Conservation (phyloP, 2,888 invertebrate species). For the Boloria euphrosyne region DNA sequence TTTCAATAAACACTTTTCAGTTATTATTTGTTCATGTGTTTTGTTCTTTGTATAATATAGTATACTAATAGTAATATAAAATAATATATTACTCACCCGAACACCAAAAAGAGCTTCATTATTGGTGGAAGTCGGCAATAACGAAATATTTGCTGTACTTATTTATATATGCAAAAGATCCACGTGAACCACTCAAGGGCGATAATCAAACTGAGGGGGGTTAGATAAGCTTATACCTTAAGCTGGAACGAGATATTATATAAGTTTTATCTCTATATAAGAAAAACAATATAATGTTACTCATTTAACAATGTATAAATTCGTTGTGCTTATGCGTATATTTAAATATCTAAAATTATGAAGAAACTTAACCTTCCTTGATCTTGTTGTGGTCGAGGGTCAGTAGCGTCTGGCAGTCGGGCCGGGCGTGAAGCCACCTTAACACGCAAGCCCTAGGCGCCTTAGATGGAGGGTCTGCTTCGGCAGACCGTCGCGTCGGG, state of each 20-base stretch:
- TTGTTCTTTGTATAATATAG: not conserved
- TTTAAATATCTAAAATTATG: no score
- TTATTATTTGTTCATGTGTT: not conserved
- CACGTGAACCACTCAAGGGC: conserved; percentile 9
- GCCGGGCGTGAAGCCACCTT: no score
- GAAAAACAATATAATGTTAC: not conserved
- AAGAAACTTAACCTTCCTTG: no score
- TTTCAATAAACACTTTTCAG: no score
- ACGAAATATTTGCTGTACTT: not conserved
- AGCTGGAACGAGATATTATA: not conserved
- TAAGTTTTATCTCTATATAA: not conserved
- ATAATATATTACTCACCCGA: conserved; percentile 15
- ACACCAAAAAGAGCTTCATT: conserved; percentile 16
- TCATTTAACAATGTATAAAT: no score
- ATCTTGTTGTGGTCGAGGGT: no score
- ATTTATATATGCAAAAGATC: conserved; percentile 1
- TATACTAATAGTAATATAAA: no score
- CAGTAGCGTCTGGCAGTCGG: no score
- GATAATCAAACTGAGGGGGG: conserved; percentile 8
- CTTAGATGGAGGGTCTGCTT: no score
- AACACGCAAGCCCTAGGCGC: no score
- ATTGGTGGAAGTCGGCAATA: not conserved
- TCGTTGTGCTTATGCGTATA: no score
- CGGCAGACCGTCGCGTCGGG: no score
- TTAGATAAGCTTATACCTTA: conserved; percentile 3